Conservation (phyloP, 2,113 vertebrate genomes). For the Cervus canadensis region DNA sequence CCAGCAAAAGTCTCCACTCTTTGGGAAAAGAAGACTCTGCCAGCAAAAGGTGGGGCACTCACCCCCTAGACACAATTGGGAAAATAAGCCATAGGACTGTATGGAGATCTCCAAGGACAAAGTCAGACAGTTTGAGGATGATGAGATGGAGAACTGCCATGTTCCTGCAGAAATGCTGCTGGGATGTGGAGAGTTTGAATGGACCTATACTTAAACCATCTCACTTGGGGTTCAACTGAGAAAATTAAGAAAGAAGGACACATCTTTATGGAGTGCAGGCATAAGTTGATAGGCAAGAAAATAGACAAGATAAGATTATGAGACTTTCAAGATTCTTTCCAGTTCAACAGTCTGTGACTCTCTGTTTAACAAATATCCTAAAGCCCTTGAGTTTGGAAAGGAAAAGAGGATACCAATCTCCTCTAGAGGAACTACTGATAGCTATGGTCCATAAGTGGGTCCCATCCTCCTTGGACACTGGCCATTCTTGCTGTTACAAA, state of each 20-base stretch:
- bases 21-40: constrained; percentile 7
- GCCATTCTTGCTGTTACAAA: background rate
- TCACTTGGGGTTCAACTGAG: background rate
- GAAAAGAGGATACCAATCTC: background rate
- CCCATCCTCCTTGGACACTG: background rate
- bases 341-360: background rate
- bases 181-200: background rate
- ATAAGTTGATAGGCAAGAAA: background rate
- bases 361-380: background rate
- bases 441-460: background rate
- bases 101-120: background rate
- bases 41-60: background rate
- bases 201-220: background rate
- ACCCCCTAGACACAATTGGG: background rate
- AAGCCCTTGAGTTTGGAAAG: background rate
- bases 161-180: background rate
- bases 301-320: background rate
- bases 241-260: constrained; percentile 20
- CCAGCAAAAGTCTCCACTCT: background rate
- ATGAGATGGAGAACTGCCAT: background rate
- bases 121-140: background rate
- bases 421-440: background rate
- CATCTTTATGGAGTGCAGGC: background rate
- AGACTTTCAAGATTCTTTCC: background rate
- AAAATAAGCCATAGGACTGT: background rate